Base-by-base conservation (phyloP, 2,797 vertebrate species). In the Catostomus latipinnis region DNA sequence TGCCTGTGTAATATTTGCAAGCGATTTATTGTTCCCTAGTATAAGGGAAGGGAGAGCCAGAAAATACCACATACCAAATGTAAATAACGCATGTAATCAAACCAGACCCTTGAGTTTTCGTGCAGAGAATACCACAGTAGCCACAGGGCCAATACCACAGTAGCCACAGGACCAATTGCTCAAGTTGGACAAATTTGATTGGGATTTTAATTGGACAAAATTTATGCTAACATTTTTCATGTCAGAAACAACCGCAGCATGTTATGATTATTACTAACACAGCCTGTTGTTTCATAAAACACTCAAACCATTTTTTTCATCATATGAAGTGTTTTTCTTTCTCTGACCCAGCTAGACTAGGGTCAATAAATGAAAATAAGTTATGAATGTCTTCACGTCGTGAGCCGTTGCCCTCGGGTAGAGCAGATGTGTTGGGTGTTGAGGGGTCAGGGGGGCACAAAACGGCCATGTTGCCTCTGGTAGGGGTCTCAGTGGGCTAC, bases 341-440 rank as follows among this genome's bases (percentile, higher is more conserved):
- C 50, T 18, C 6, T 50, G 67, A 8, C 12, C 43, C 8, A 4
- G 22, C 14, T 52, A 52, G 71, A 49, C 48, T 54, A 9, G 34
- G 61, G 6, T 11, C 49, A 60, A 53, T 63, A 56, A 71, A 53
- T 16, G 71, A 75, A 65, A 71, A 56, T 49, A 66, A 61, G 60
- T 34, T 61, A 7, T 76, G 53, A 67, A 67, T 14, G 54, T 67
- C 22, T 76, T 53, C 14, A 71, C 12, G 9, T 60, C 48, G 50
- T 12, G 34, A 52, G 46, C 16, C 5, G 3, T 45, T 11, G 61
- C 78, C 46, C 53, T 43, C 2, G 53, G 71, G 53, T 18, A 58
- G 16, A 50, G 60, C 80, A 82, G 75, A 80, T 82, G 76, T 80
- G 72, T 50, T 62, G 67, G 10, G 45, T 73, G 61, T 50, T 34